Evolutionary conservation across 1,140 invertebrate species (phyloP), one percentile per base, ranked within the genome.

Genomic region (Pemphigus obesinymphae): DNA sequence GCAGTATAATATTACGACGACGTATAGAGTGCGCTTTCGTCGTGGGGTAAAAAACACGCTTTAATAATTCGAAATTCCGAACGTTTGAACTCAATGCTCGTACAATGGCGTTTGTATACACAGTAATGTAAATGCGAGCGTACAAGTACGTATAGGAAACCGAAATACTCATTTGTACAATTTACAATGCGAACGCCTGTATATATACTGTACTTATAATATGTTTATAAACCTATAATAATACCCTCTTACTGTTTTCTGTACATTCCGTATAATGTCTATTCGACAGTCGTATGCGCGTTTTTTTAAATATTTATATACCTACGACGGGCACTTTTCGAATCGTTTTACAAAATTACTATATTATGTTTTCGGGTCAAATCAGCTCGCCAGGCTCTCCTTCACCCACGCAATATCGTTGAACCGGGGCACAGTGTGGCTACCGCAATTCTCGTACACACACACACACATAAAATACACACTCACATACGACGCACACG

Each of bases 301-400:
- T 23, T 5, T n/a, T 5, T n/a, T 1, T 50, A 50, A 50, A 50
- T 58, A 4, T 53, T n/a, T 53, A 23, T 53, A 53, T 50, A 43
- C 40, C 8, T 17, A 26, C 53, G 53, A 11, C 5, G 15, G 26
- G 55, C 55, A 17, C 26, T 29, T 23, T 1, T 17, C 55, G 26
- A 58, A 58, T 58, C 3, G 55, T 23, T 29, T 10, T 17, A 15
- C 23, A 55, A 48, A 11, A 13, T 26, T 7, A 66, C 29, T 13
- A 66, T 31, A 66, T 20, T 66, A 43, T 70, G 66, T 40, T 40
- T 70, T 70, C 66, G 40, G 66, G 66, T 70, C 66, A 13, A n/a
- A n/a, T 43, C 37, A 6, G 66, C 20, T 11, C 13, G 0, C 58
- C 13, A 10, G 58, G 8, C 34, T 1, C 2, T 1, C 6, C 37